Conservation (phyloP, 2,113 vertebrate species). For the Deroptyus accipitrinus region DNA sequence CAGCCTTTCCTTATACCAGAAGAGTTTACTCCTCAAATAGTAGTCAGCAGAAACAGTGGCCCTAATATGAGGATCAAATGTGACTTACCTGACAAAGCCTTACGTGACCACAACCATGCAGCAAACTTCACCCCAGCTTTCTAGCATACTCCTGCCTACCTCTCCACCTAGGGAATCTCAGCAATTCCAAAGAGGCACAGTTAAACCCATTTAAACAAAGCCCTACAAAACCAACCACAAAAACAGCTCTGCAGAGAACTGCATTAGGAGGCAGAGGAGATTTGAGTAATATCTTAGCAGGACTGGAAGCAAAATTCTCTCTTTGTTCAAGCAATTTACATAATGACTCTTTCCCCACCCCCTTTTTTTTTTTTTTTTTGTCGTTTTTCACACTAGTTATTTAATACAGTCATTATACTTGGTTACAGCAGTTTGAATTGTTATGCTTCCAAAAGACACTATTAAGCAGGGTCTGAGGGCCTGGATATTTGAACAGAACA, state of each 20-base stretch:
- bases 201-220: background rate
- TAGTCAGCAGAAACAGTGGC: background rate
- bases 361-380: background rate
- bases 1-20: background rate
- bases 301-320: background rate
- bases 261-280: background rate
- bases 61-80: background rate
- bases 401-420: conserved; percentile 28
- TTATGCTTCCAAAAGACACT: background rate
- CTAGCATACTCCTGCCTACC: background rate
- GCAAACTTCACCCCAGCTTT: background rate
- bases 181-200: background rate
- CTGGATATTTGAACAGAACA: background rate
- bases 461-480: background rate
- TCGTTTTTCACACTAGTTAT: background rate
- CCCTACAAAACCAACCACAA: background rate
- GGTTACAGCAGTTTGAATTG: background rate
- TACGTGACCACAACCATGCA: background rate
- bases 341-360: background rate
- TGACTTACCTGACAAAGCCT: background rate
- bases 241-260: background rate
- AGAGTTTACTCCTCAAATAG: background rate
- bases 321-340: background rate
- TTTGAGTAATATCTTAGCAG: background rate
- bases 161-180: background rate